These are phyloP conservation scores for Heliconius charithonia DNA, from an alignment of 2,888 invertebrate species.

Conservation along the genomic window DNA sequence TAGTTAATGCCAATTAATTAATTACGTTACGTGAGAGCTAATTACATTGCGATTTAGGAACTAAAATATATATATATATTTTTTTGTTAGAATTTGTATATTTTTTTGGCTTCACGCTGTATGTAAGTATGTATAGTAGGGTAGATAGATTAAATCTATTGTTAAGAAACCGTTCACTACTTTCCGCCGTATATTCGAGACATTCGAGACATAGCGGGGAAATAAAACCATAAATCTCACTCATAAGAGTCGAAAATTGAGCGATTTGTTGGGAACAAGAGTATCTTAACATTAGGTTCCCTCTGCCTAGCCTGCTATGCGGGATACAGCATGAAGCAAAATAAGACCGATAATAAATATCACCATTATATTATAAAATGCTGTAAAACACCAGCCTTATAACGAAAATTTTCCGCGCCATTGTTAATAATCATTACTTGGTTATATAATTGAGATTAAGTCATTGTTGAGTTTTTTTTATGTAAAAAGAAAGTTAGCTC, in stretches of 20 bases:
- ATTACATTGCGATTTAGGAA: background rate
- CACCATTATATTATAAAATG: background rate
- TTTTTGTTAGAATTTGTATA: background rate
- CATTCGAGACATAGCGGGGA: background rate
- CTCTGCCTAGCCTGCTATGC: background rate
- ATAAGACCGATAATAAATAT: background rate
- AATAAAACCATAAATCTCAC: background rate
- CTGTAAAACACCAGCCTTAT: background rate
- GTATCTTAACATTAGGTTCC: background rate
- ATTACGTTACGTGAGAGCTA: background rate
- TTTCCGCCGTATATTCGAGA: background rate
- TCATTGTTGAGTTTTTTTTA: slow-evolving; percentile 12
- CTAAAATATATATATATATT: background rate
- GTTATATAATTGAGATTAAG: slow-evolving; percentile 25
- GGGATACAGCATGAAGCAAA: background rate
- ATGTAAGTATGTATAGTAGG: background rate
- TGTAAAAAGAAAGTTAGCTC: slow-evolving; percentile 8
- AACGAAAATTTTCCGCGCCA: slow-evolving; percentile 22
- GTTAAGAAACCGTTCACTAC: background rate
- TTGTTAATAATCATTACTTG: slow-evolving; percentile 20
- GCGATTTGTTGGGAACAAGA: background rate
- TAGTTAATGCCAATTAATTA: slow-evolving; percentile 5
- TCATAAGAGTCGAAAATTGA: too few relatives aligned
- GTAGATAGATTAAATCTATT: background rate
- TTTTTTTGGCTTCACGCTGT: background rate